Evolutionary conservation across 1,140 invertebrate genomes (phyloP).

Genomic region (Drosophila kikkawai): DNA sequence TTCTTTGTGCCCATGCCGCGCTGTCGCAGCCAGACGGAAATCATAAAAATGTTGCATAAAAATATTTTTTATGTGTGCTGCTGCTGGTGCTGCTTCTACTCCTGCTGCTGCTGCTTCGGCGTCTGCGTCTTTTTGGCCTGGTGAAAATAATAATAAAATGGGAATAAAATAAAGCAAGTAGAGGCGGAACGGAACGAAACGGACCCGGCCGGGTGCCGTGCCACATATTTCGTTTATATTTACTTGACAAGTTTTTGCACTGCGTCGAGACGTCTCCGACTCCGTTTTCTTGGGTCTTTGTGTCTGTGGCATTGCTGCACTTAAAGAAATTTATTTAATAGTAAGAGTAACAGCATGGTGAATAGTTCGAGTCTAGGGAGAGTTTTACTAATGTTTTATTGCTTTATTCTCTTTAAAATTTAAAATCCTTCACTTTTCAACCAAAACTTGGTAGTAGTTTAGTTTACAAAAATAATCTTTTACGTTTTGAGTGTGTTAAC

Average conservation of each 20-base stretch:
- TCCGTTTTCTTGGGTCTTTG: slow-evolving; percentile 37
- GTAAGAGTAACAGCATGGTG: no score
- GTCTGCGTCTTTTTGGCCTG: slow-evolving; percentile 54
- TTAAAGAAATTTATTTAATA: slow-evolving; percentile 3
- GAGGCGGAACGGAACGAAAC: slow-evolving; percentile 52
- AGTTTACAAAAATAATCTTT: neutral
- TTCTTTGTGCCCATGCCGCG: slow-evolving; percentile 42
- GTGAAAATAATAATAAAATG: slow-evolving; percentile 81
- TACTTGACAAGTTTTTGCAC: slow-evolving; percentile 82
- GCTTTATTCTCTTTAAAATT: neutral
- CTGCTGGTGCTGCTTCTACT: slow-evolving; percentile 23
- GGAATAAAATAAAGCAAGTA: slow-evolving; percentile 77
- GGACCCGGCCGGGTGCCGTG: slow-evolving; percentile 64
- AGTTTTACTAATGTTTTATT: neutral
- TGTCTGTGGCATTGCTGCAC: slow-evolving; percentile 37
- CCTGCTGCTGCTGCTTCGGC: slow-evolving; percentile 20
- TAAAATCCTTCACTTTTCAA: no score
- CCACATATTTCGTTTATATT: slow-evolving; percentile 83
- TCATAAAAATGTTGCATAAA: slow-evolving; percentile 83
- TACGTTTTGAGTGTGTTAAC: neutral
- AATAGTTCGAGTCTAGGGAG: neutral
- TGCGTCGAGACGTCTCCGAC: slow-evolving; percentile 65
- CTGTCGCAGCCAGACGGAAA: slow-evolving; percentile 73
- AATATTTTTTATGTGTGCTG: slow-evolving; percentile 76
- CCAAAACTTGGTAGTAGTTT: neutral